Base-by-base conservation (phyloP, 2,113 vertebrate species). In the Rhinopomastus cyanomelas region DNA sequence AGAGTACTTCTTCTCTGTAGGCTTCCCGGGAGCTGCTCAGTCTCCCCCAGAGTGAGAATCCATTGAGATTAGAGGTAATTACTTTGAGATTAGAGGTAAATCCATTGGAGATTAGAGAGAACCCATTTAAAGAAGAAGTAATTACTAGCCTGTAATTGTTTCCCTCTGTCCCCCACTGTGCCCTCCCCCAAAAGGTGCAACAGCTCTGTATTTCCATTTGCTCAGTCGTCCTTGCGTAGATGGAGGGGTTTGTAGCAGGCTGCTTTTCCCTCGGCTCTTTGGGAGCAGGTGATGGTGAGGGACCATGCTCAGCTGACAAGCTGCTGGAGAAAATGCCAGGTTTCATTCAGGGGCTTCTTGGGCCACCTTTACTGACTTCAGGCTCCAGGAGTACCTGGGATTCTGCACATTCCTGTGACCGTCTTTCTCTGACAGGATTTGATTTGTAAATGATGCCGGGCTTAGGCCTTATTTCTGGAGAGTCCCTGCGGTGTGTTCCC, bases 1-100 rank as follows among this genome's bases (percentile, higher is more conserved):
- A 44, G 92, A 76, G 46, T 65, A 34, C 48, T 87, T 27, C 83
- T 90, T 10, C 66, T 94, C 75, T 48, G 48, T n/a, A 49, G 87
- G 76, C 89, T 94, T 90, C 89, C 81, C 87, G 5, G 52, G 89
- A 87, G 94, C 93, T 39, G 56, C 34, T 3, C 61, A 7, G 0
- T 55, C 5, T 49, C 65, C 94, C 95, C 91, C 52, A 67, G 94
- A 92, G 94, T 69, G 14, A 71, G 75, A 87, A 91, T 89, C 94
- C 91, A 3, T 42, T 37, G 95, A 91, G 95, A 94, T 95, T 94
- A 90, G 72, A 87, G 89, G 72, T 96, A 95, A 96, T 96, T 96
- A 96, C 95, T 95, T 96, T 92, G 95, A 95, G 95, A 96, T 96
- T 96, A 95, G 94, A 96, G 91, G 79, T 93, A 93, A 94, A 95